These are phyloP conservation scores for Beris chalybata DNA, from an alignment of 2,888 invertebrate genomes.

Conservation along the genomic window DNA sequence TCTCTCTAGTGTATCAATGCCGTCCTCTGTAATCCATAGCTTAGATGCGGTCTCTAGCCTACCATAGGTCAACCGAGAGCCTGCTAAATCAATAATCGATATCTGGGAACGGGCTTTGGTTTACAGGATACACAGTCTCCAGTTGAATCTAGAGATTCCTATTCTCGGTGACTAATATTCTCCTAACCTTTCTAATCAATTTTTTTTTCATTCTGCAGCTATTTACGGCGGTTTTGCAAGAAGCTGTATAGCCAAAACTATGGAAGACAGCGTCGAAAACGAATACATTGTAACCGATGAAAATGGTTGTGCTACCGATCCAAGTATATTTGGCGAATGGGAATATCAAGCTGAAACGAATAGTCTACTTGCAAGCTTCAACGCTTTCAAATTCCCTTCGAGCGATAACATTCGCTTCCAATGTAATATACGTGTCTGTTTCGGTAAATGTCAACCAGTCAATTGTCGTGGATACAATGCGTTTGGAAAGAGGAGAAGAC, in stretches of 20 bases:
- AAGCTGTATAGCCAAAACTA: slow-evolving; percentile 90
- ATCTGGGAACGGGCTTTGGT: too few species aligned
- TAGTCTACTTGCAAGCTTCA: slow-evolving; percentile 83
- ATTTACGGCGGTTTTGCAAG: slow-evolving; percentile 94
- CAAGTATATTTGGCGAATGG: slow-evolving; percentile 92
- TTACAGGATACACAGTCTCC: too few species aligned
- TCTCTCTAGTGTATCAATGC: too few species aligned
- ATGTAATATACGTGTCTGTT: slow-evolving; percentile 92
- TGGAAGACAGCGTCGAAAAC: slow-evolving; percentile 84
- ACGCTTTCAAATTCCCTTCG: slow-evolving; percentile 93
- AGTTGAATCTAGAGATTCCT: too few species aligned
- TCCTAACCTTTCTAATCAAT: too few species aligned
- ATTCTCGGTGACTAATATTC: too few species aligned
- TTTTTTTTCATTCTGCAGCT: slow-evolving; percentile 56
- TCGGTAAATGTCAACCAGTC: slow-evolving; percentile 92
- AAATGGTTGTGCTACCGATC: slow-evolving; percentile 91
- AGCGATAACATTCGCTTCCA: slow-evolving; percentile 94
- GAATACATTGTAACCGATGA: slow-evolving; percentile 92
- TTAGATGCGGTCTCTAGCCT: too few species aligned
- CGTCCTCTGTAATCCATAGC: too few species aligned
- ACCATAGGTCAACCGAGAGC: too few species aligned
- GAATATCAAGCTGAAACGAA: slow-evolving; percentile 84
- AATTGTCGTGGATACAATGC: slow-evolving; percentile 91
- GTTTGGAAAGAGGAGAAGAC: slow-evolving; percentile 79
- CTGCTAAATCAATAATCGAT: too few species aligned